phyloP scores from a whole-genome alignment of 1,140 invertebrate species.

The Copidosoma floridanum region DNA sequence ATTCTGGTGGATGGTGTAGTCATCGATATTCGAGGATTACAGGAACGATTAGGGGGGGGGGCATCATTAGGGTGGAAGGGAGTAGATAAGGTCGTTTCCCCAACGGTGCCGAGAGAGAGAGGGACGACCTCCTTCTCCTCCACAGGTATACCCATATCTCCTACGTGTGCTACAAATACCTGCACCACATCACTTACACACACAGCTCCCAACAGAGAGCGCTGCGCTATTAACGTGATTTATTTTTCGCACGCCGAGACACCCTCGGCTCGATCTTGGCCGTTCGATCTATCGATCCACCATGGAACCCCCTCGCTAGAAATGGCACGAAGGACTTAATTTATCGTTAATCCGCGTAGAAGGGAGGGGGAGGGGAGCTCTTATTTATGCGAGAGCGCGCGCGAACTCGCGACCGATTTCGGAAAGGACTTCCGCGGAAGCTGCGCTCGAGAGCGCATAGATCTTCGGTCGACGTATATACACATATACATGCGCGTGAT shows the following conservation, averaged over 20 bases:
- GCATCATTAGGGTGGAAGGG: constrained; percentile 46
- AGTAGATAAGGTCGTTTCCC: constrained; percentile 43
- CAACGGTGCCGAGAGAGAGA: constrained; percentile 23
- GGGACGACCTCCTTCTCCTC: too few relatives aligned
- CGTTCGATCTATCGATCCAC: constrained; percentile 33
- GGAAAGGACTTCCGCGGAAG: too few relatives aligned
- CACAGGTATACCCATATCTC: too few relatives aligned
- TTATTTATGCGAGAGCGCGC: too few relatives aligned
- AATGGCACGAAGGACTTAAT: constrained; percentile 26
- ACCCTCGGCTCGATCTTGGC: constrained; percentile 37
- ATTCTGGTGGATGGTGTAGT: background rate
- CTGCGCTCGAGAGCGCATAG: too few relatives aligned
- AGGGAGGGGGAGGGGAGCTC: too few relatives aligned
- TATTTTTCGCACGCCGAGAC: constrained; percentile 41
- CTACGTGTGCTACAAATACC: background rate
- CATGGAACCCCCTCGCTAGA: background rate
- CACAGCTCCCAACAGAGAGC: background rate
- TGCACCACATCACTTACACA: background rate
- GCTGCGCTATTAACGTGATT: constrained; percentile 38
- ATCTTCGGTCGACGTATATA: too few relatives aligned
- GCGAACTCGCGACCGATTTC: too few relatives aligned
- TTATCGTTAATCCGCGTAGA: constrained; percentile 29
- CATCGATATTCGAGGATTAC: constrained; percentile 44
- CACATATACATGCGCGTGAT: too few relatives aligned
- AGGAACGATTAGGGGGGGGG: constrained; percentile 39